Evolutionary conservation across 2,888 invertebrate species (phyloP), one percentile per base, ranked within the genome.

Genomic region (Sarcophaga carnaria): DNA sequence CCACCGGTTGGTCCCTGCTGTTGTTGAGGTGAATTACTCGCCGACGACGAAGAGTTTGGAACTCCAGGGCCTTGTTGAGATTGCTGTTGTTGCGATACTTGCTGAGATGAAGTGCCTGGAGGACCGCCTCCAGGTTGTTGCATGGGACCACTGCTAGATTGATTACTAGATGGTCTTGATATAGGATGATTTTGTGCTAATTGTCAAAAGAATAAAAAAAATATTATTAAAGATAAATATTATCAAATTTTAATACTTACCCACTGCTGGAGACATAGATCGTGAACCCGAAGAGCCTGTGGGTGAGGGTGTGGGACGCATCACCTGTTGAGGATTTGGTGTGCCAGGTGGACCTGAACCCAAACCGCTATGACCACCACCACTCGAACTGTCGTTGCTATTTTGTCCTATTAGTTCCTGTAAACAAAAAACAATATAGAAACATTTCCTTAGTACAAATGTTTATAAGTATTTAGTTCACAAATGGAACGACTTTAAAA

Each of bases 191-290:
- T 98, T 96, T 97, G 97, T 94, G 93, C 93, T 93, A 80, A 75
- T 77, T 37, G 49, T 77, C 37, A 37, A 70, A 25, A 25, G 22
- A 63, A 62, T n/a, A 22, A 17, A 69, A 59, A 47, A 14, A 1
- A 67, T 2, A 60, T 17, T n/a, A 64, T 14, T 54, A 3, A 8
- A 66, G 2, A 63, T 63, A 66, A 59, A 11, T 47, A 1, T 27
- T 17, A n/a, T 4, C 1, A 20, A 67, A 60, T 45, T n/a, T 60
- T 14, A 69, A 72, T 89, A 95, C 97, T 95, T 93, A 98, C 98
- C 98, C 94, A 98, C 97, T 95, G 98, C 98, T 92, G 99, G 98
- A 94, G 99, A 98, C 97, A 98, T 98, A 94, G 98, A 98, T 95
- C 98, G 96, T 92, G 98, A 98, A 94, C 97, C 97, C 92, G 97